Conservation (phyloP, 2,113 vertebrate genomes). For the Paratilapia polleni region DNA sequence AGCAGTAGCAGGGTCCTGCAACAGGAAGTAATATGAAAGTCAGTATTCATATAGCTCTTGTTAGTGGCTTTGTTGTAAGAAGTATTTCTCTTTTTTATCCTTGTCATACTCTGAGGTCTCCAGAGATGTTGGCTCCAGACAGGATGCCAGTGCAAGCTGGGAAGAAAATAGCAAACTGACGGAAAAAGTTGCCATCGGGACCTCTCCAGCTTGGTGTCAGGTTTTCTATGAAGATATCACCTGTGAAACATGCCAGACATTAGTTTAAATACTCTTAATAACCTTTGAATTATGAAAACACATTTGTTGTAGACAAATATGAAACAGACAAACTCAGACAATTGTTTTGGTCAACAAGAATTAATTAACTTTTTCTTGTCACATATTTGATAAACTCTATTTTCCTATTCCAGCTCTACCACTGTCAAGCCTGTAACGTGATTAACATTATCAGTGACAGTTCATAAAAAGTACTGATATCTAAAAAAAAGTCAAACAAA, state of each 20-base stretch:
- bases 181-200: constrained; percentile 68
- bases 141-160: constrained; percentile 81
- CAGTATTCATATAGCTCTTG: neutral
- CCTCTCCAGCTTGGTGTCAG: constrained; percentile 69
- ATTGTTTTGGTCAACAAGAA: neutral
- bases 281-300: neutral
- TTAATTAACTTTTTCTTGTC: neutral
- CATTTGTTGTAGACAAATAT: no score
- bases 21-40: neutral
- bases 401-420: neutral
- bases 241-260: constrained; percentile 20
- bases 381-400: neutral
- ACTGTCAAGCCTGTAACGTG: neutral
- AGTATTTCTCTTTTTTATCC: neutral
- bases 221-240: constrained; percentile 77
- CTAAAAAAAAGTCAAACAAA: neutral
- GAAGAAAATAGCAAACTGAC: constrained; percentile 84
- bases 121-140: constrained; percentile 80
- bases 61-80: neutral
- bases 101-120: constrained; percentile 77
- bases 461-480: neutral
- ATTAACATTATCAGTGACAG: neutral
- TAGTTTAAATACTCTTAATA: neutral
- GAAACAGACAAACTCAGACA: neutral
- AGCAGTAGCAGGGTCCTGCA: constrained; percentile 74